Evolutionary conservation across 2,113 vertebrate species (phyloP), one percentile per base, ranked within the genome.

Genomic region (Dipodomys stephensi): DNA sequence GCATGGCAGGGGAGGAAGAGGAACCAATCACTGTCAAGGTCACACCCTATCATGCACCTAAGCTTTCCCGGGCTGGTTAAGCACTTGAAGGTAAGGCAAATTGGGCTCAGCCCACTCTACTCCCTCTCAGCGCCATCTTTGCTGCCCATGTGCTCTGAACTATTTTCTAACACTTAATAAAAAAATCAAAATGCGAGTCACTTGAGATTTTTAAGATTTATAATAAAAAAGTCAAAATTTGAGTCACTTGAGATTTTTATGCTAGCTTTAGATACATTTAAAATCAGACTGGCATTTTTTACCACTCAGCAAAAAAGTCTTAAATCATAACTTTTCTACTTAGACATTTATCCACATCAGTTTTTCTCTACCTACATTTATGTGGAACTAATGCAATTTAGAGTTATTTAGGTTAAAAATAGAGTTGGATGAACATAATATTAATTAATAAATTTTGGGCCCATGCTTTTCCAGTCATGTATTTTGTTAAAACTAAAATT

Each of bases 401-500:
- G 1, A 4, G 39, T 4, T 57, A 57, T 39, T 92, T 94, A 18
- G 67, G n/a, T 89, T 92, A 67, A 20, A 7, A 19, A 89, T 74
- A 74, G 6, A 83, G 27, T 67, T 93, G 0, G 32, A 39, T 73
- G 9, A 83, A 91, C 2, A 60, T 68, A 39, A 77, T 83, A 25
- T 69, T 60, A 39, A 90, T 64, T 76, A 78, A 64, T 62, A 46
- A 32, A 11, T 71, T 80, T 8, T 64, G 12, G 86, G 13, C 78
- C 20, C 25, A 78, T 79, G 30, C 95, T 82, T 87, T 27, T 44
- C 11, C 16, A 87, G 22, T 8, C 9, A 81, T 57, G 13, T 27
- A 23, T 94, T 93, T 89, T 94, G 25, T 46, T 79, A 73, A 85
- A 95, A 57, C 19, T 64, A 85, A 87, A 78, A 60, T 85, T 39